Percentiles rank a stretch among this genome's conserved stretches.
Conservation (phyloP, 2,888 invertebrate species). For the Dexiosoma caninum region DNA sequence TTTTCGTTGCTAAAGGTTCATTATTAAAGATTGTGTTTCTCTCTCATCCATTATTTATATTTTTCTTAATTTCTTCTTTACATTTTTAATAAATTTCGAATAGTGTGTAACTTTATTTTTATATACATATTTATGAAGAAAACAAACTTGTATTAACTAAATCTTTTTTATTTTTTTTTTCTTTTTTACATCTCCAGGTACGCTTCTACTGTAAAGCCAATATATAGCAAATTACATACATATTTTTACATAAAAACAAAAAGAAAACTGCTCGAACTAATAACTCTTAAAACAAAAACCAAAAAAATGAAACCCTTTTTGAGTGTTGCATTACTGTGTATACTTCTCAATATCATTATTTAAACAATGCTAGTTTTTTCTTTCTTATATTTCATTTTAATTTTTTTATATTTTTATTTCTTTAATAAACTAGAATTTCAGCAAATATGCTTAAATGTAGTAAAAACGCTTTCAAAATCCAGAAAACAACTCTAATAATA, state of each 20-base stretch:
- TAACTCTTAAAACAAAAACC: slow-evolving; percentile 44
- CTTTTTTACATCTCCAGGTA: slow-evolving; percentile 71
- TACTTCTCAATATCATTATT: slow-evolving; percentile 12
- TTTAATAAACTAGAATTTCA: slow-evolving; percentile 32
- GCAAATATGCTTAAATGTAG: slow-evolving; percentile 48
- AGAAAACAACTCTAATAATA: not conserved
- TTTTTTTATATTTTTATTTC: not conserved
- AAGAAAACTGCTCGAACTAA: slow-evolving; percentile 57
- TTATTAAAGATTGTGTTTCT: not conserved
- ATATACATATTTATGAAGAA: slow-evolving; percentile 63
- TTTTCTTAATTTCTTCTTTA: not conserved
- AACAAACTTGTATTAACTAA: slow-evolving; percentile 60
- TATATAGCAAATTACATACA: slow-evolving; percentile 62
- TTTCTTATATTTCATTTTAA: not conserved
- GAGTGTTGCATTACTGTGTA: slow-evolving; percentile 52
- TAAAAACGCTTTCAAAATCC: slow-evolving; percentile 27
- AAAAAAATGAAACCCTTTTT: slow-evolving; percentile 19
- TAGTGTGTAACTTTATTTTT: slow-evolving; percentile 24
- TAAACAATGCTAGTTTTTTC: slow-evolving; percentile 12
- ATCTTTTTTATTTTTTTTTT: slow-evolving; percentile 65
- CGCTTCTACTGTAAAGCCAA: slow-evolving; percentile 68
- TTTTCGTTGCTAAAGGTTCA: too few relatives aligned
- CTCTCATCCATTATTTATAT: not conserved
- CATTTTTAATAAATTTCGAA: not conserved
- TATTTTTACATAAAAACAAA: slow-evolving; percentile 22